Base-by-base conservation (phyloP, 1,140 invertebrate genomes). In the Venturia canescens region DNA sequence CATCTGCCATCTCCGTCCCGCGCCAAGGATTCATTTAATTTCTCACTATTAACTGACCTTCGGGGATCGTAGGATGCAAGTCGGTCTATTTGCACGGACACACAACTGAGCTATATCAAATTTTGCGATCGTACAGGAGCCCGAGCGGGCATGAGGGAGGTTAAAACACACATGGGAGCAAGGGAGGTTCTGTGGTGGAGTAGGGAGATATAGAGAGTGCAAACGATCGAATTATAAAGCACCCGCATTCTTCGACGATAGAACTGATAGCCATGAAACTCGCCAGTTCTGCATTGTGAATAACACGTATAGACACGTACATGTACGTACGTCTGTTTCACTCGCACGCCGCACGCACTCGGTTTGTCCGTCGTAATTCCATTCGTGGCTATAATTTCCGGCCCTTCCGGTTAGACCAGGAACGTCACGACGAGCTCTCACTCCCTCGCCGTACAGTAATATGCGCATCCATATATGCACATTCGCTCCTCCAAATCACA, bases 311-410 rank as follows among this genome's bases (percentile, higher is more conserved):
- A 44, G 5, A 44, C 5, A 44, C 38, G 11, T 63, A 23, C 23
- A 5, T 63, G 27, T 63, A 63, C 27, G 9, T 26, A 27, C 11
- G 21, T 63, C 3, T 63, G n/a, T 18, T 23, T 26, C 60, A 26
- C 50, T 53, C 50, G 50, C n/a, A 53, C n/a, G n/a, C n/a, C 16
- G 6, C 38, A 63, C 23, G 60, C 23, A 63, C 60, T 23, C 60
- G 60, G 60, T 63, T 63, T 26, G 21, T 31, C 66, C 3, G 66
- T 69, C 66, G 83, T 86, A 88, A 87, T 88, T 84, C 84, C 84
- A 89, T 85, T 87, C 81, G 83, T 31, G 66, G 66, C 66, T 85
- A 86, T 85, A 90, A 89, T 90, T 89, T 90, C 88, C 86, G 86
- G 66, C 66, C 66, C 66, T 69, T 69, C 66, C 66, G 26, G 27